These are phyloP conservation scores for Lapara coniferarum DNA, from an alignment of 2,888 invertebrate species.

Conservation along the genomic window DNA sequence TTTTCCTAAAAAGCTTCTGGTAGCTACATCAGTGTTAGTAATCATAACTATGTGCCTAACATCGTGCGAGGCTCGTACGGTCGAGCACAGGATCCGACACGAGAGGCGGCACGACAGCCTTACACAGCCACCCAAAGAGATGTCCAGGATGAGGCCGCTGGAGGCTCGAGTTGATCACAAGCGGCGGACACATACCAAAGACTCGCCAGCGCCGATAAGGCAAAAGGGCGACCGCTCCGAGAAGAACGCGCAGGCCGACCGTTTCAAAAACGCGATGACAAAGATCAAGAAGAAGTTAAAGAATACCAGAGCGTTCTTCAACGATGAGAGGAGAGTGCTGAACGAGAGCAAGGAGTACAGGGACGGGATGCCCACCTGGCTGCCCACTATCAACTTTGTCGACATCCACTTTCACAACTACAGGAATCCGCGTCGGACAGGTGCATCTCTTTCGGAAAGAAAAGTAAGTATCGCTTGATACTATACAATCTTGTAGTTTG, in stretches of 20 bases:
- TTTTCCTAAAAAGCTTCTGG: conserved; percentile 81
- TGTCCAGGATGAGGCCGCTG: conserved; percentile 39
- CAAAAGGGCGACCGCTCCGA: conserved; percentile 42
- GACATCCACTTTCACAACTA: conserved; percentile 70
- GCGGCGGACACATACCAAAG: conserved; percentile 60
- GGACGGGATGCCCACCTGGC: conserved; percentile 71
- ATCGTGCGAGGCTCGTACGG: conserved; percentile 64
- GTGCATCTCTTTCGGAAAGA: conserved; percentile 60
- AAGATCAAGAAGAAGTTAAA: conserved; percentile 69
- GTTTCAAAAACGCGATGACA: conserved; percentile 62
- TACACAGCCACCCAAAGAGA: conserved; percentile 55
- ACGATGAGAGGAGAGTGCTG: conserved; percentile 58
- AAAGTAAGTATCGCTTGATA: conserved; percentile 59
- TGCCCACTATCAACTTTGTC: conserved; percentile 74
- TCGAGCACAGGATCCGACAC: conserved; percentile 66
- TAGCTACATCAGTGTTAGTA: conserved; percentile 74
- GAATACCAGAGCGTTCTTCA: conserved; percentile 66
- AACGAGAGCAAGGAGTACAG: conserved; percentile 67
- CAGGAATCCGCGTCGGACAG: conserved; percentile 50
- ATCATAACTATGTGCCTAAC: conserved; percentile 74
- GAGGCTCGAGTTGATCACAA: conserved; percentile 47
- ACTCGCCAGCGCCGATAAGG: conserved; percentile 46
- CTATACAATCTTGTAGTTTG: background rate
- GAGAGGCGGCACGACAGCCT: conserved; percentile 55
- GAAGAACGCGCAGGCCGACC: conserved; percentile 54